Evolutionary conservation across 2,888 invertebrate genomes (phyloP).

Genomic region (Dendrolimus houi): DNA sequence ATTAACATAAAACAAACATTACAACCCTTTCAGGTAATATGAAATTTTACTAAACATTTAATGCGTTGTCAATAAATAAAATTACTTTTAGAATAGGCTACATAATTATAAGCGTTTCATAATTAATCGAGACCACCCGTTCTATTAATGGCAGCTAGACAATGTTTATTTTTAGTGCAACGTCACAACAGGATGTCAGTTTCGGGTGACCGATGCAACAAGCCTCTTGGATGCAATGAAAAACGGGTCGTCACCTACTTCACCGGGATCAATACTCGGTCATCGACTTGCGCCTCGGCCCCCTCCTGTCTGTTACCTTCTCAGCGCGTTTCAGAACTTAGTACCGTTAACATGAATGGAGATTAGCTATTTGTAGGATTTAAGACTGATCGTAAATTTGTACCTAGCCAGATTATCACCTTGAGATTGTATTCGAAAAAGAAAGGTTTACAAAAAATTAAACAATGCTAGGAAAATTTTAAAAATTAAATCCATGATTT

Average conservation of each 20-base stretch:
- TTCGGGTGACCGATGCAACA: constrained; percentile 40
- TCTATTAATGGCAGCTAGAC: not conserved
- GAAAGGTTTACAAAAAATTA: too few species aligned
- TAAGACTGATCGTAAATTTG: too few species aligned
- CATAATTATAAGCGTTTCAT: not conserved
- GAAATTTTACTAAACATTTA: not conserved
- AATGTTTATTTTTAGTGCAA: not conserved
- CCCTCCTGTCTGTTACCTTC: constrained; percentile 14
- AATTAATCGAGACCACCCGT: not conserved
- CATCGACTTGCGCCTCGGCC: constrained; percentile 59
- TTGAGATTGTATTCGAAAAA: too few species aligned
- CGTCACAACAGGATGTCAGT: constrained; percentile 11
- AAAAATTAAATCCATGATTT: too few species aligned
- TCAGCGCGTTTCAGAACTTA: not conserved
- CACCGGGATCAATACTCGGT: constrained; percentile 71
- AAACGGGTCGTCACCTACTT: constrained; percentile 72
- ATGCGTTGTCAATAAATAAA: not conserved
- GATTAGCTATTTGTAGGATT: too few species aligned
- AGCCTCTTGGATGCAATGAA: constrained; percentile 53
- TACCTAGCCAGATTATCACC: too few species aligned
- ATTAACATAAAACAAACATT: not conserved
- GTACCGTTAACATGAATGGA: too few species aligned
- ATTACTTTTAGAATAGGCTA: not conserved
- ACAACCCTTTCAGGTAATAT: not conserved
- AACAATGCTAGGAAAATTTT: too few species aligned